Percentiles rank a stretch among this genome's conserved stretches.
Evolutionary conservation across 2,888 invertebrate species (phyloP).

Genomic region (Pachymerium ferrugineum): DNA sequence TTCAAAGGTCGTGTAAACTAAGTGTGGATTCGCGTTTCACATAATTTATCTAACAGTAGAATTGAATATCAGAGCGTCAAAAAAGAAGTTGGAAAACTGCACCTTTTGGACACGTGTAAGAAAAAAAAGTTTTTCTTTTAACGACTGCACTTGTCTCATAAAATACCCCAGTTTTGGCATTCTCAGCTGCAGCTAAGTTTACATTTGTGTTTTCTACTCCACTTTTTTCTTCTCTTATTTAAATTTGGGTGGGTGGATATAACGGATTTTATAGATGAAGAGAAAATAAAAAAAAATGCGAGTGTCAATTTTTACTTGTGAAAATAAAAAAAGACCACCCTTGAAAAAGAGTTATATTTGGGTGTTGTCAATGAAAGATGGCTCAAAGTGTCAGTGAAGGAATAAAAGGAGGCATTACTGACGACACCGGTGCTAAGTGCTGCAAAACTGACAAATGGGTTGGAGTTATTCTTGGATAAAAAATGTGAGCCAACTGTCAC

Average conservation of each 20-base stretch:
- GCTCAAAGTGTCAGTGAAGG: not conserved
- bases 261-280: not conserved
- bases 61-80: too few species aligned
- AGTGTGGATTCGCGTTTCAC: not conserved
- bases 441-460: not conserved
- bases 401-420: conserved; percentile 3
- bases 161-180: conserved; percentile 1
- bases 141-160: conserved; percentile 17
- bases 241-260: not conserved
- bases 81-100: too few species aligned
- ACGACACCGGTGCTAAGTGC: conserved; percentile 21
- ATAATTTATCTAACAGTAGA: too few species aligned
- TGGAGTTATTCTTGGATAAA: not conserved
- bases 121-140: not conserved
- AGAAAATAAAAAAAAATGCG: not conserved
- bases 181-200: conserved; percentile 19
- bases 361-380: not conserved
- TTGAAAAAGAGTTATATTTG: not conserved
- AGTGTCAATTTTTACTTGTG: conserved; percentile 1
- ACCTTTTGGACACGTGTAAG: not conserved
- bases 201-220: not conserved
- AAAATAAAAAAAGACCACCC: not conserved
- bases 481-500: conserved; percentile 4
- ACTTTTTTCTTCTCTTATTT: not conserved
- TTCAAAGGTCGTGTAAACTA: conserved; percentile 8